Base-by-base conservation (phyloP, 2,797 vertebrate genomes). In the Pygocentrus nattereri region DNA sequence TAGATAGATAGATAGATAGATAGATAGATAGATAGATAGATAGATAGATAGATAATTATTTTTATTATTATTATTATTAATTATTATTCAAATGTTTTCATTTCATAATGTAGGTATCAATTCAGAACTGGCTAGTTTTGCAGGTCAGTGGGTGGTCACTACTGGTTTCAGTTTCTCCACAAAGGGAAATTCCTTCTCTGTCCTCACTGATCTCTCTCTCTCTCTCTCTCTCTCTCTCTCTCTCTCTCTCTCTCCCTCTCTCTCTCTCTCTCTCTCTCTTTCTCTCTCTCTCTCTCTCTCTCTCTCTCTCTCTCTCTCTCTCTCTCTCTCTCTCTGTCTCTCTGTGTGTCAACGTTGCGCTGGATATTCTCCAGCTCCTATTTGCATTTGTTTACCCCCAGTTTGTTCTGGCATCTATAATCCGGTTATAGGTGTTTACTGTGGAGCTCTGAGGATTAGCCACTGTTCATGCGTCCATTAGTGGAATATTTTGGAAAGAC, bases 341-440 rank as follows among this genome's bases (percentile, higher is more conserved):
- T n/a, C n/a, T n/a, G n/a, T n/a, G 21, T 23, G 25, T 68, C 56
- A 49, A 54, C 11, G 8, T 21, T 56, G 64, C 12, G 79, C 2
- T 3, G 7, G 6, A 23, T 21, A 18, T 7, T 15, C 41, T 59
- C 56, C 44, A 50, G 31, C 30, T 68, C 71, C 56, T 11, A 81
- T 81, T 75, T 79, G 25, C 59, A 67, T 77, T 80, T 67, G 61
- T 61, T 84, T 76, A 76, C 27, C 67, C 7, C 34, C 67, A 67
- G 44, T 83, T 83, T 41, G 72, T 76, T 72, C 59, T 11, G 5
- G 21, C 25, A 18, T 71, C 44, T 21, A 2, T 71, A 59, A 79
- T 78, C 71, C 78, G 19, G 56, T 79, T 78, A 79, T 8, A 3
- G 62, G 25, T 70, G 56, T 71, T 83, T 77, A 80, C 77, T 72